Evolutionary conservation across 1,140 invertebrate genomes (phyloP).

Genomic region (Camponotus floridanus): DNA sequence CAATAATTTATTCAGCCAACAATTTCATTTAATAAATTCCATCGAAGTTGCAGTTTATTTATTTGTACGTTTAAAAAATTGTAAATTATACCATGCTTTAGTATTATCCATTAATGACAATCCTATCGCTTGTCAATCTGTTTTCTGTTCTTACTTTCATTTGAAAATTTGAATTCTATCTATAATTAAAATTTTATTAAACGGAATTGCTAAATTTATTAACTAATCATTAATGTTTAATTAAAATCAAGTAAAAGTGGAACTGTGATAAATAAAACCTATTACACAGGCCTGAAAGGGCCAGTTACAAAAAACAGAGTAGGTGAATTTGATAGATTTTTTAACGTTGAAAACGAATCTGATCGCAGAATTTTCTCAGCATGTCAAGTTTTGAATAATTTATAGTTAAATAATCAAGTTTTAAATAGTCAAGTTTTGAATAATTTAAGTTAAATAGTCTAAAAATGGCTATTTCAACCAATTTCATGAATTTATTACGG

Average conservation of each 20-base stretch:
- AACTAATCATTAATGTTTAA: constrained; percentile 58
- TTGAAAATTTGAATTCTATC: constrained; percentile 63
- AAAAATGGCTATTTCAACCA: too few relatives aligned
- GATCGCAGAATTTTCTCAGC: too few relatives aligned
- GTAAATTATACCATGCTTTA: background rate
- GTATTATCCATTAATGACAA: background rate
- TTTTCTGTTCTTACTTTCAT: constrained; percentile 60
- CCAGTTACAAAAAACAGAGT: too few relatives aligned
- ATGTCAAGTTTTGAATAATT: too few relatives aligned
- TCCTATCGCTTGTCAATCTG: background rate
- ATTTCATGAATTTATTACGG: too few relatives aligned
- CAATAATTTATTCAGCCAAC: background rate
- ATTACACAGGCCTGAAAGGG: background rate
- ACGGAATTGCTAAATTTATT: constrained; percentile 53
- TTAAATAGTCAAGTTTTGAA: too few relatives aligned
- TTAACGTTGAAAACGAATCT: too few relatives aligned
- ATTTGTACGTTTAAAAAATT: background rate
- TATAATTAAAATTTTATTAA: background rate
- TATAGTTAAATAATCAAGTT: too few relatives aligned
- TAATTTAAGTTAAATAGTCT: too few relatives aligned
- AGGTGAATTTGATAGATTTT: too few relatives aligned
- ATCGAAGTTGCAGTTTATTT: background rate
- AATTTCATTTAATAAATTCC: background rate
- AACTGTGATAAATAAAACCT: constrained; percentile 30
- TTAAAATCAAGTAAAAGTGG: constrained; percentile 61